These are phyloP conservation scores for Sebastiscus tertius DNA, from an alignment of 2,797 vertebrate species.

Conservation along the genomic window DNA sequence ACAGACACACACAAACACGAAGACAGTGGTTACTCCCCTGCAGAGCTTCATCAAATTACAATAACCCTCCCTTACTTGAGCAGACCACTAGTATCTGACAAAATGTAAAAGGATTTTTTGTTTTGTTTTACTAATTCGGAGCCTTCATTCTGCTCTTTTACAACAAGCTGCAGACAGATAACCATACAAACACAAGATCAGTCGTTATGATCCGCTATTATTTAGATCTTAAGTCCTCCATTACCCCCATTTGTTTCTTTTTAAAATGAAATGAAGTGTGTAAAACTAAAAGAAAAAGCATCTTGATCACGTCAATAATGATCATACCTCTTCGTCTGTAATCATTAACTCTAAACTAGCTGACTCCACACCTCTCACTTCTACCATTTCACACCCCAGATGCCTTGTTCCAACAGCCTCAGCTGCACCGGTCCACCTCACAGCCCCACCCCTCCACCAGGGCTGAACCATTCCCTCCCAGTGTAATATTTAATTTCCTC, in stretches of 20 bases:
- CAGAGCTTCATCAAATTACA: constrained; percentile 53
- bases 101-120: neutral
- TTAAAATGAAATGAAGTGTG: constrained; percentile 66
- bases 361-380: constrained; percentile 41
- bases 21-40: constrained; percentile 17
- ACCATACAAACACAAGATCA: neutral
- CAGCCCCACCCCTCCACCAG: constrained; percentile 38
- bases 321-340: constrained; percentile 62
- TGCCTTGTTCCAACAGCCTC: constrained; percentile 45
- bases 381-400: constrained; percentile 50
- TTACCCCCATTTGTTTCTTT: constrained; percentile 17
- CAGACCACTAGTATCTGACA: constrained; percentile 20
- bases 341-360: constrained; percentile 53
- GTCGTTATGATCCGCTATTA: neutral
- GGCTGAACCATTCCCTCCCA: constrained; percentile 73
- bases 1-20: constrained; percentile 7
- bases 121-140: neutral
- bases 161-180: neutral
- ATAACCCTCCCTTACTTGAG: constrained; percentile 28
- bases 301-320: constrained; percentile 68
- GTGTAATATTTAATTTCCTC: constrained; percentile 88
- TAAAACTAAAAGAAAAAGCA: constrained; percentile 47
- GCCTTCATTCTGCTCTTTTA: neutral
- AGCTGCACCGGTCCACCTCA: constrained; percentile 28
- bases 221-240: neutral